A percentile compares a stretch with the other conserved stretches of the same genome.
These are phyloP conservation scores for Muscicapa adusta DNA, from an alignment of 2,113 vertebrate genomes.

Conservation along the genomic window DNA sequence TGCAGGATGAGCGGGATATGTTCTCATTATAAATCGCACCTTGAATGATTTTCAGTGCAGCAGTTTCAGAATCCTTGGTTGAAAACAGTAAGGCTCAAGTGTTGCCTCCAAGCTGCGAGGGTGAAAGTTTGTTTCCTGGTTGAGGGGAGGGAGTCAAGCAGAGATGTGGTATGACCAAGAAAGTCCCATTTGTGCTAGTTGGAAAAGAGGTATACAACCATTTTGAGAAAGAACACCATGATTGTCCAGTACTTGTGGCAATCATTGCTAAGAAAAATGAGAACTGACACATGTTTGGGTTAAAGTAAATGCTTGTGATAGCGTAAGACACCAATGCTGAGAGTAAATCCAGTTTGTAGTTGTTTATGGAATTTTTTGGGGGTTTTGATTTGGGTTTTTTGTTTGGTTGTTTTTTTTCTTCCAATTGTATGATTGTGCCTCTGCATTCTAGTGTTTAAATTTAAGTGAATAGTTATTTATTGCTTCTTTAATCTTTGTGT, in stretches of 20 bases:
- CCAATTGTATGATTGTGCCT: fast-evolving
- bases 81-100: fast-evolving
- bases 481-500: neutral
- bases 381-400: neutral
- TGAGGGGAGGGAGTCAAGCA: neutral
- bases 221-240: neutral
- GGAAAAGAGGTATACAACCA: neutral
- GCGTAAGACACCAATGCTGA: neutral
- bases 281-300: fast-evolving
- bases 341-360: neutral
- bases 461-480: neutral
- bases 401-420: neutral
- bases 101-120: neutral
- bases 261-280: neutral
- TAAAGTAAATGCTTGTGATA: neutral
- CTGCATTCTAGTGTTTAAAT: neutral
- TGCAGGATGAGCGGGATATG: fast-evolving
- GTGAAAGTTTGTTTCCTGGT: neutral
- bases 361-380: neutral
- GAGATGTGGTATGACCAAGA: neutral
- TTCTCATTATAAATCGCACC: neutral
- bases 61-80: neutral
- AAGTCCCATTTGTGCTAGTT: neutral
- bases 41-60: neutral
- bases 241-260: neutral